phyloP scores from a whole-genome alignment of 1,140 invertebrate species.

The Drosophila tristis region DNA sequence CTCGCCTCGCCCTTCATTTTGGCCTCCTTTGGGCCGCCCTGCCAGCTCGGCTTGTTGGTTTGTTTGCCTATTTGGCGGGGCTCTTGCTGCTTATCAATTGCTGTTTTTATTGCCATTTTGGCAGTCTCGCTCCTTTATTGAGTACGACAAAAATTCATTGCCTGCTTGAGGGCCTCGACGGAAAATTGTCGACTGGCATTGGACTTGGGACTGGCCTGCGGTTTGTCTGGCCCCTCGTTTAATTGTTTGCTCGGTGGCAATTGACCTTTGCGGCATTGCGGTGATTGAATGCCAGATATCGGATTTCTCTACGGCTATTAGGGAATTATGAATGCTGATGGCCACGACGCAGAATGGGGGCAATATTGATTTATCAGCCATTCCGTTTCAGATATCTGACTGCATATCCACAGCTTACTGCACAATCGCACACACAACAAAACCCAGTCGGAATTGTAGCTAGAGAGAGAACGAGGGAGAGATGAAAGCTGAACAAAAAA shows the following conservation, averaged over 20 bases:
- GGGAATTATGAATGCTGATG: constrained; percentile 54
- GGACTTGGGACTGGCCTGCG: constrained; percentile 17
- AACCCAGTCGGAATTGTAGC: no score
- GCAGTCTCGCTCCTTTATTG: constrained; percentile 61
- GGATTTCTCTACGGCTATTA: constrained; percentile 43
- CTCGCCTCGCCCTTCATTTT: constrained; percentile 57
- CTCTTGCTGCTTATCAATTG: constrained; percentile 75
- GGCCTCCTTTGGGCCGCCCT: background rate
- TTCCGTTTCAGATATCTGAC: background rate
- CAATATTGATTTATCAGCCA: background rate
- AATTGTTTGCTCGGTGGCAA: constrained; percentile 74
- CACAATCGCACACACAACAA: background rate
- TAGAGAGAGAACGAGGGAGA: background rate
- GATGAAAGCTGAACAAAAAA: background rate
- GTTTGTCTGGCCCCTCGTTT: constrained; percentile 43
- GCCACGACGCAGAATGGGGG: no score
- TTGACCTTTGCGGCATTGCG: constrained; percentile 60
- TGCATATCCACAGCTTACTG: constrained; percentile 10
- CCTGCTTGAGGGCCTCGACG: constrained; percentile 48
- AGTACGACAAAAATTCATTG: constrained; percentile 73
- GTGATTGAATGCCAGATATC: constrained; percentile 53
- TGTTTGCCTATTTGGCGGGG: constrained; percentile 75
- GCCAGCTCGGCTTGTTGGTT: constrained; percentile 27
- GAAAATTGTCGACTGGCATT: constrained; percentile 35
- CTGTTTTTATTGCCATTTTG: constrained; percentile 78